Evolutionary conservation across 2,797 vertebrate genomes (phyloP), one percentile per base, ranked within the genome.

Genomic region (Channallabes apus): DNA sequence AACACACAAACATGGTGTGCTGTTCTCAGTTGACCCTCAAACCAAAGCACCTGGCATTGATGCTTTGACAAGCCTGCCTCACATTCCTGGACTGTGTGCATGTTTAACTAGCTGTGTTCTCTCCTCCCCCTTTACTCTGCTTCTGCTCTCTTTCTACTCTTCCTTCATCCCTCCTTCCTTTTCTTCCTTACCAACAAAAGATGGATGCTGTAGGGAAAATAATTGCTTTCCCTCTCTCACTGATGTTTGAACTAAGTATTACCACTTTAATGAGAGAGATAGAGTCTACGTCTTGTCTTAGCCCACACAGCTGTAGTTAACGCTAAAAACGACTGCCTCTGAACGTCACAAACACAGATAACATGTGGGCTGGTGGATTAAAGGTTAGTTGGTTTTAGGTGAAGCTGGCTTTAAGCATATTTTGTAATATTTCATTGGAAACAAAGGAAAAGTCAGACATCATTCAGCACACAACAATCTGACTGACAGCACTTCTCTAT

Each of bases 21-120:
- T 84, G 79, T 85, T 86, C 82, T 82, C 86, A 80, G 81, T 82
- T 87, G 87, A 87, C 77, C 85, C 83, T 65, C 61, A 84, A 59
- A 88, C 65, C 68, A 72, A 86, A 80, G 80, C 88, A 83, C 83
- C 79, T 87, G 80, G 88, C 67, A 75, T 58, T 82, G 84, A 87
- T 85, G 86, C 73, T 80, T 80, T 84, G 82, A 87, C 86, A 85
- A 84, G 75, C 84, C 79, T 71, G 72, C 68, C 79, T 84, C 77
- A 88, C 88, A 92, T 91, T 93, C 92, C 90, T 92, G 91, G 89
- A 92, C 90, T 89, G 87, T 90, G 87, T 92, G 92, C 90, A 89
- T 89, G 88, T 92, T 93, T 93, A 93, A 93, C 93, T 91, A 91
- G 67, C 85, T 88, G 78, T 88, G 88, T 90, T 88, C 84, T 89